Evolutionary conservation across 2,113 vertebrate species (phyloP), one percentile per base, ranked within the genome.

Genomic region (Zosterops pallidus): DNA sequence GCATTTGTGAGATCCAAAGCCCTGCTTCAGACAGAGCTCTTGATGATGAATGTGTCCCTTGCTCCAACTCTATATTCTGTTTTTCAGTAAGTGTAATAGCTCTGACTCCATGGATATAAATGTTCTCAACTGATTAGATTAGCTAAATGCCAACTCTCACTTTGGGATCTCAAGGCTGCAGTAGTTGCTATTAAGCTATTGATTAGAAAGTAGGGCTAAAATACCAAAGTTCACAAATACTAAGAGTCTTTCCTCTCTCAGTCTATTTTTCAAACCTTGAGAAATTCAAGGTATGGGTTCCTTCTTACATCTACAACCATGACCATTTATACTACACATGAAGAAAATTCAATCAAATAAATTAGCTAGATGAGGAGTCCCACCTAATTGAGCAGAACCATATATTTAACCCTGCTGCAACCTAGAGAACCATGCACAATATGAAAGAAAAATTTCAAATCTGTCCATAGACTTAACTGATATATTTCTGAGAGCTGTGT

Each of bases 111-210:
- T 2, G 0, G 47, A 92, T 92, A 88, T 87, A 56, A 95, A 92
- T 56, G 83, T 77, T 96, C 89, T 92, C 35, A 72, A 15, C 53
- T 83, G 88, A 96, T 92, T 89, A 92, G 59, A 85, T 94, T 89
- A 96, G 68, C 63, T 88, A 97, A 97, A 95, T 95, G 89, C 69
- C 94, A 97, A 0, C 31, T 92, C 77, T 92, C 92, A 92, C 86
- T 95, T 82, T 89, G 86, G 84, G 57, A 94, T 81, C 83, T 90
- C 28, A 28, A 64, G 52, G 56, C 90, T 95, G 75, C 84, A 81
- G 57, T 59, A 78, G 81, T 60, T 95, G 65, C 57, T 90, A 89
- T 94, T 90, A 92, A 82, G 50, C 11, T 95, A 91, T 94, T 87
- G 89, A 96, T 90, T 91, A 59, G 74, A 96, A 93, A 91, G 74